Evolutionary conservation across 2,888 invertebrate genomes (phyloP), one percentile per base, ranked within the genome.

Genomic region (Aphodius sticticus): DNA sequence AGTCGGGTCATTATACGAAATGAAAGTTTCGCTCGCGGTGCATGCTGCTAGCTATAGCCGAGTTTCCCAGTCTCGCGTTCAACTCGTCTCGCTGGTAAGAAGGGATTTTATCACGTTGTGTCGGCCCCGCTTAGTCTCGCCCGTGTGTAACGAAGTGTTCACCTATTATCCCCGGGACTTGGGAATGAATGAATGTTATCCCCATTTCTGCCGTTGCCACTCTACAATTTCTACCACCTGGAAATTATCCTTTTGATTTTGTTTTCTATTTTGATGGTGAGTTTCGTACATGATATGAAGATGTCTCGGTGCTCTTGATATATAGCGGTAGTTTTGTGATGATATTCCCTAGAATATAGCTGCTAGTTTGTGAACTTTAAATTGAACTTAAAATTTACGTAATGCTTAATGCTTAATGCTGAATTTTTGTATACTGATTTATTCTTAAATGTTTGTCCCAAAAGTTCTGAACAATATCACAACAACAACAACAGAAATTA

Each of bases 151-250:
- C 53, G 53, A 53, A 53, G 53, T 53, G 53, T 53, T 7, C 53
- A 53, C 53, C 53, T 53, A 53, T 53, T 53, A 53, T 53, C 53
- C 53, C 12, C 12, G 53, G 53, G 53, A 53, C 53, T 53, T 12
- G 53, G 53, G 53, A 53, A 53, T 53, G 53, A 53, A 53, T 53
- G 53, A 53, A 53, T 53, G 53, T 53, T 53, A 53, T 53, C 53
- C 53, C 53, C 53, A 3, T 53, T 53, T 53, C 53, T 53, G 53
- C 12, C 53, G 53, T 12, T 5, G 53, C 53, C 53, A 12, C 53
- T 53, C 53, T 53, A 53, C 53, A 53, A 53, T 53, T 53, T 53
- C 53, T 2, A 53, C 53, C 53, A 53, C 53, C 53, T 53, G 7
- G 53, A 53, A 53, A 53, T 53, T 53, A 53, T 53, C 53, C 53